Base-by-base conservation (phyloP, 1,140 invertebrate species). In the Drosophila nikananu region DNA sequence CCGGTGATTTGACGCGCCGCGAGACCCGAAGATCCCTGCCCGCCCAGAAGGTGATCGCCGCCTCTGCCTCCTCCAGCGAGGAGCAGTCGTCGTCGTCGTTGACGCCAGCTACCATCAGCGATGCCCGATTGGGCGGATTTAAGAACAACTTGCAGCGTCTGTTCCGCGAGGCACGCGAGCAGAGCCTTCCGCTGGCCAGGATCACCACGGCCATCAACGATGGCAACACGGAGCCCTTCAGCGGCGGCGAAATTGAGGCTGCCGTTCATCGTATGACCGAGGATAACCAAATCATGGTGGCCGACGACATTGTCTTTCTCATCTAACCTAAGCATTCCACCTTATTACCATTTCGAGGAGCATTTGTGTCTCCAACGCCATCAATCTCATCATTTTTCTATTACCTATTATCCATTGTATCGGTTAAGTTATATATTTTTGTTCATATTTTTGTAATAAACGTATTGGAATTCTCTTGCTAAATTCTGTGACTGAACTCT, bases 251-350 rank as follows among this genome's bases (percentile, higher is more conserved):
- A 94, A 94, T 98, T 8, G 93, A 94, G 44, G 95, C 96, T 0
- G 98, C 97, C 2, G 94, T 99, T 13, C 93, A 96, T 15, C 94
- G 94, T 63, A 98, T 99, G 98, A 96, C 96, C 21, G 96, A 97
- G 44, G 97, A 96, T 52, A 99, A 98, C 94, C 97, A 98, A 93
- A 95, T 99, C 25, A 98, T 99, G 97, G 94, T 98, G 63, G 95
- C 97, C 1, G 97, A 98, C 92, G 96, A 96, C 74, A 96, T 97
- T 74, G 94, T 99, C n/a, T 97, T 98, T 92, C 94, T 97, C 17
- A 97, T 98, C 93, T 98, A 95, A 95, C 23, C 19, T 19, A 9
- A 17, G 21, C 62, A 51, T 77, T 48, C 39, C 25, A 27, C 4
- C 2, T 8, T 8, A 51, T 25, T 17, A 48, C n/a, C 23, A 49